phyloP scores from a whole-genome alignment of 2,797 vertebrate genomes.

The Pipistrellus pipistrellus region DNA sequence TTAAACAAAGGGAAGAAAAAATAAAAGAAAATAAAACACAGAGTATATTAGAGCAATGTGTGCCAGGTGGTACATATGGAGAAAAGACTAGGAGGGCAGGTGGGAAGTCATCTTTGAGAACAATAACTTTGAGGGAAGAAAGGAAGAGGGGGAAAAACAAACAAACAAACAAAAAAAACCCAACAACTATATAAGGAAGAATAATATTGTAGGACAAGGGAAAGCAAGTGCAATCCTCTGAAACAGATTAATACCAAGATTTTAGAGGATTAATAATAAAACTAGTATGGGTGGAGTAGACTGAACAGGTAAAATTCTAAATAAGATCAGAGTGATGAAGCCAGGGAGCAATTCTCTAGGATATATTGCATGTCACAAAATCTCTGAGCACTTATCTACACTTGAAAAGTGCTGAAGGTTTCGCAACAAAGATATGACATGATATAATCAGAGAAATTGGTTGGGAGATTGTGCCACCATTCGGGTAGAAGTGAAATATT shows the following conservation, averaged over 20 bases:
- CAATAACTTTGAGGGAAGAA: not conserved
- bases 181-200: not conserved
- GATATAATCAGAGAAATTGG: not conserved
- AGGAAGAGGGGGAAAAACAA: not conserved
- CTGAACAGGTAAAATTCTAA: not conserved
- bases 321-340: not conserved
- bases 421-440: not conserved
- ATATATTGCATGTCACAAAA: not conserved
- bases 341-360: not conserved
- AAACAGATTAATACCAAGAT: not conserved
- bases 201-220: not conserved
- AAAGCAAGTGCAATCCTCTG: not conserved
- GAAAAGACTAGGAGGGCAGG: not conserved
- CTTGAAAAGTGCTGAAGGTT: not conserved
- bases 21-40: not conserved
- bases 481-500: not conserved
- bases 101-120: not conserved
- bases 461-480: not conserved
- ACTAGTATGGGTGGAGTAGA: not conserved
- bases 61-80: not conserved
- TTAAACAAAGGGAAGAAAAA: not conserved
- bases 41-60: not conserved
- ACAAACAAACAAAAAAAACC: not conserved
- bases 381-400: not conserved
- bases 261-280: not conserved